Conservation (phyloP, 2,113 vertebrate species). For the Carettochelys insculpta region DNA sequence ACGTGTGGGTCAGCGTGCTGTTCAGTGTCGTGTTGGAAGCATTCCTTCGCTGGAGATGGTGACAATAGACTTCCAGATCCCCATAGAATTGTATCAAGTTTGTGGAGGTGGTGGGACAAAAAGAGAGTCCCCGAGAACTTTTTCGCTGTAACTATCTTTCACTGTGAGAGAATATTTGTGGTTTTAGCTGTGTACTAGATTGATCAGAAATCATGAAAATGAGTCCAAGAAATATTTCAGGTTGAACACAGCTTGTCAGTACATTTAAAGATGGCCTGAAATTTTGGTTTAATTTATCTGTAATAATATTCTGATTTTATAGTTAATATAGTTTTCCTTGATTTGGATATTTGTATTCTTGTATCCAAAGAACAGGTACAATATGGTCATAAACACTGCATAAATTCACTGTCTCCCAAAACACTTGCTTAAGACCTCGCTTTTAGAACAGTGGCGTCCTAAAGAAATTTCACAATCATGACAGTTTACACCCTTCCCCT, state of each 20-base stretch:
- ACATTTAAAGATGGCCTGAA: background rate
- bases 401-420: background rate
- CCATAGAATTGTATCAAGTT: too few relatives aligned
- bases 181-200: background rate
- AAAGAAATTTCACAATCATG: too few relatives aligned
- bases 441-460: too few relatives aligned
- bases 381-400: fast-evolving
- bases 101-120: too few relatives aligned
- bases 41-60: too few relatives aligned
- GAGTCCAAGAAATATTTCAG: background rate
- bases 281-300: background rate
- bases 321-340: background rate
- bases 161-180: background rate
- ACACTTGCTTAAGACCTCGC: background rate
- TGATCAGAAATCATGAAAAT: background rate
- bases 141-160: background rate
- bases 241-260: fast-evolving
- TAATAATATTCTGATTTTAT: background rate
- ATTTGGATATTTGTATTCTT: background rate
- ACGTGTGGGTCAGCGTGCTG: too few relatives aligned
- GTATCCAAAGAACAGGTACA: background rate
- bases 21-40: too few relatives aligned
- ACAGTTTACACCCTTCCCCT: too few relatives aligned
- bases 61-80: too few relatives aligned
- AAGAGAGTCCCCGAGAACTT: background rate